Evolutionary conservation across 2,113 vertebrate genomes (phyloP).

Genomic region (Phasianus colchicus): DNA sequence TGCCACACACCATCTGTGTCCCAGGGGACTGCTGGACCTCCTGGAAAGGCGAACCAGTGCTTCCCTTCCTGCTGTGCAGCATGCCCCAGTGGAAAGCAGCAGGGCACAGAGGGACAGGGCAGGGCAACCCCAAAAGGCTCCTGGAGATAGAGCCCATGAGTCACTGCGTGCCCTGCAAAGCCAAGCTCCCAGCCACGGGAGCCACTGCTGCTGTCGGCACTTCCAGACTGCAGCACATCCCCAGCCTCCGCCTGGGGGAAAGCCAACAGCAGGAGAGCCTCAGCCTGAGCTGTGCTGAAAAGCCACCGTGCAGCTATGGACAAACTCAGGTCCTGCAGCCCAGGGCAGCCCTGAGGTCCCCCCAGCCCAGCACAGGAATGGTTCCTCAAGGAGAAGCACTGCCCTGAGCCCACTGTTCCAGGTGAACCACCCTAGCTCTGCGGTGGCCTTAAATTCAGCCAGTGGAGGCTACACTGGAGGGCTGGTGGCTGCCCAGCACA

Average conservation of each 20-base stretch:
- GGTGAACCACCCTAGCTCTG: neutral
- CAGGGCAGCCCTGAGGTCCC: neutral
- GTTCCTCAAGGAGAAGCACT: neutral
- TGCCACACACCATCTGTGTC: neutral
- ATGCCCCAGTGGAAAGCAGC: neutral
- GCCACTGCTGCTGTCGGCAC: neutral
- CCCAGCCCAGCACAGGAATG: neutral
- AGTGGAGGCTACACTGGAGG: rapidly evolving
- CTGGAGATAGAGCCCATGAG: no score
- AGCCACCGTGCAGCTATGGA: neutral
- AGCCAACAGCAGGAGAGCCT: neutral
- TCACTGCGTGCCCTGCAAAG: neutral
- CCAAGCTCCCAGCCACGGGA: rapidly evolving
- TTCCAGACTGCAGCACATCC: rapidly evolving
- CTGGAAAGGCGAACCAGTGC: neutral
- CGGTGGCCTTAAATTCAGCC: neutral
- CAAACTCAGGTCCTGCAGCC: neutral
- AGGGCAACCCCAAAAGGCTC: neutral
- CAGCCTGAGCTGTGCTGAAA: neutral
- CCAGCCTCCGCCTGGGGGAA: neutral
- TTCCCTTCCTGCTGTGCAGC: neutral
- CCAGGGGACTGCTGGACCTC: neutral
- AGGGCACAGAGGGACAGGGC: neutral
- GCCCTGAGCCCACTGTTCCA: neutral
- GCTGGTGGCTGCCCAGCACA: neutral